These are phyloP conservation scores for Sipha flava DNA, from an alignment of 1,140 invertebrate genomes.

Conservation along the genomic window DNA sequence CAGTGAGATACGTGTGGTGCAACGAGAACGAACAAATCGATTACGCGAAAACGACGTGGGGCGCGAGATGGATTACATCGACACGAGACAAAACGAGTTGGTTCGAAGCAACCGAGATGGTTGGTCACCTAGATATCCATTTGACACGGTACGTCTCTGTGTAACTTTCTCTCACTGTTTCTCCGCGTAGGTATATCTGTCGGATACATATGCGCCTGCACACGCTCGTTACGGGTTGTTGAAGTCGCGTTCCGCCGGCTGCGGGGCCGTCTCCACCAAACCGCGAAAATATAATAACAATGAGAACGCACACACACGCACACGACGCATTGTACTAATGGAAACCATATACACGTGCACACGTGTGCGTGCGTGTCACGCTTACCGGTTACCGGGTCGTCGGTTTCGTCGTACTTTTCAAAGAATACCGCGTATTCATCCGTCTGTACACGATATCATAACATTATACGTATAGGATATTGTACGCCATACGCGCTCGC, in stretches of 20 bases:
- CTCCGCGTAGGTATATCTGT: background rate
- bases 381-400: background rate
- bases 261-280: background rate
- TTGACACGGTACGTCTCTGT: background rate
- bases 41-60: too few relatives aligned
- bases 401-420: background rate
- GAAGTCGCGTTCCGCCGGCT: background rate
- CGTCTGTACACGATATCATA: too few relatives aligned
- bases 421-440: background rate
- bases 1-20: too few relatives aligned
- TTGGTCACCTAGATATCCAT: too few relatives aligned
- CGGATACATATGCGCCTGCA: background rate
- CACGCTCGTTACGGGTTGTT: background rate
- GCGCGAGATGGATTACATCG: too few relatives aligned
- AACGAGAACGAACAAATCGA: too few relatives aligned
- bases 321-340: background rate
- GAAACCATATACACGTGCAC: background rate
- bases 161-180: background rate
- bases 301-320: too few relatives aligned
- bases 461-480: too few relatives aligned
- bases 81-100: too few relatives aligned
- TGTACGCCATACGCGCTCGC: too few relatives aligned
- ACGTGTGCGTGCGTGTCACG: conserved; percentile 1
- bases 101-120: background rate
- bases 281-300: conserved; percentile 9